Evolutionary conservation across 2,113 vertebrate genomes (phyloP).

Genomic region (Morphnarchus princeps): DNA sequence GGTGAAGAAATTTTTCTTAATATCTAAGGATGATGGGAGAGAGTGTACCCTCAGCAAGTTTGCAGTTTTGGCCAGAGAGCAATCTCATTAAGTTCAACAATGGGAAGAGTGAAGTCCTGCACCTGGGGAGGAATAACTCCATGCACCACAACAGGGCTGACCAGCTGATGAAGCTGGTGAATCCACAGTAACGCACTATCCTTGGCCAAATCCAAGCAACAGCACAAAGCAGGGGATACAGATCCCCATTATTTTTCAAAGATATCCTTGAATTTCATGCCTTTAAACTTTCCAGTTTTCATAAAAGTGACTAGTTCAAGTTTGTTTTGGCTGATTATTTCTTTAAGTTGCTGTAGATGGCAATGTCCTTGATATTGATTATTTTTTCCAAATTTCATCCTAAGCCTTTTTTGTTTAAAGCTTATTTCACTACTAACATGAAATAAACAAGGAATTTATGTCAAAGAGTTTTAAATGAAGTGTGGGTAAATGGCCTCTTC

Average conservation of each 20-base stretch:
- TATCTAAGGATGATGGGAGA: background rate
- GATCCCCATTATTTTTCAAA: background rate
- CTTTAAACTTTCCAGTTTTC: background rate
- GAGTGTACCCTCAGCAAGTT: background rate
- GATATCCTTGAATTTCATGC: background rate
- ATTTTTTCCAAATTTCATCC: background rate
- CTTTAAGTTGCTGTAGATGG: background rate
- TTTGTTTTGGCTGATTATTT: background rate
- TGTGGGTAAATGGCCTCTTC: background rate
- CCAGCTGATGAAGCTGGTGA: background rate
- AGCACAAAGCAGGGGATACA: background rate
- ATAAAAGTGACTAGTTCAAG: background rate
- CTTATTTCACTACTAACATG: background rate
- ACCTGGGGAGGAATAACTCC: background rate
- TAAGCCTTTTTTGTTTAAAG: background rate
- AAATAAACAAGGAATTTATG: background rate
- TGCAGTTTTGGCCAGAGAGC: background rate
- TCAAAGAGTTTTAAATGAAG: background rate
- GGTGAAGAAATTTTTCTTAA: background rate
- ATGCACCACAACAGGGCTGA: background rate
- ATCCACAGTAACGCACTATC: background rate
- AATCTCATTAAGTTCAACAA: background rate
- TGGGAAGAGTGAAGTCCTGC: no score
- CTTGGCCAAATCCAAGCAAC: background rate
- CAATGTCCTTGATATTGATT: background rate